Evolutionary conservation across 2,113 vertebrate species (phyloP).

Genomic region (Trematocara stigmaticum): DNA sequence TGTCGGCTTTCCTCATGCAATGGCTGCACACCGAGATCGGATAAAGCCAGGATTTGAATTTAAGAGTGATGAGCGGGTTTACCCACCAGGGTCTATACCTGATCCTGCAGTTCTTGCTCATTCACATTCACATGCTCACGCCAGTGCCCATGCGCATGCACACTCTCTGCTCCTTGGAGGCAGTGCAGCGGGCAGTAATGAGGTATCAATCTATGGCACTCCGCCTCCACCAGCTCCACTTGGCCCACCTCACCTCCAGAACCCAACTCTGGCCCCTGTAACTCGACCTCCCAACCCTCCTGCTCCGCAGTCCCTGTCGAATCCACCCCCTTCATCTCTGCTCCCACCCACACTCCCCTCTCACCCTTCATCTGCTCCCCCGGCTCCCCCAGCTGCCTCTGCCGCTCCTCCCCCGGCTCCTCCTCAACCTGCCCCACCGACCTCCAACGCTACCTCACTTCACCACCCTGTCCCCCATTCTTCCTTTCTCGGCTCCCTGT

Average conservation of each 20-base stretch:
- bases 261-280: slow-evolving; percentile 55
- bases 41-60: slow-evolving; percentile 93
- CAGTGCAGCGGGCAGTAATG: slow-evolving; percentile 57
- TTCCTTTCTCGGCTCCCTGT: slow-evolving; percentile 68
- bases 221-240: slow-evolving; percentile 67
- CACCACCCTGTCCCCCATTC: slow-evolving; percentile 70
- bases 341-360: slow-evolving; percentile 54
- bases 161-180: slow-evolving; percentile 74
- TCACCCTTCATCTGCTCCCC: slow-evolving; percentile 60
- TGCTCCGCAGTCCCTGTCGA: slow-evolving; percentile 65
- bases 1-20: slow-evolving; percentile 70
- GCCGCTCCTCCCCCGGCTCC: slow-evolving; percentile 53
- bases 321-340: slow-evolving; percentile 60
- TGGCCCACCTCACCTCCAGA: slow-evolving; percentile 64
- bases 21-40: slow-evolving; percentile 85
- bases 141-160: slow-evolving; percentile 61
- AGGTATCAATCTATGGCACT: slow-evolving; percentile 73
- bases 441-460: slow-evolving; percentile 57
- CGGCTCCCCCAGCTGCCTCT: slow-evolving; percentile 45
- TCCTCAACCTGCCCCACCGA: slow-evolving; percentile 72
- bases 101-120: slow-evolving; percentile 71
- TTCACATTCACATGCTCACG: slow-evolving; percentile 68
- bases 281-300: slow-evolving; percentile 67
- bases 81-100: slow-evolving; percentile 58
- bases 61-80: slow-evolving; percentile 75